Base-by-base conservation (phyloP, 2,797 vertebrate genomes). In the Euthynnus affinis region DNA sequence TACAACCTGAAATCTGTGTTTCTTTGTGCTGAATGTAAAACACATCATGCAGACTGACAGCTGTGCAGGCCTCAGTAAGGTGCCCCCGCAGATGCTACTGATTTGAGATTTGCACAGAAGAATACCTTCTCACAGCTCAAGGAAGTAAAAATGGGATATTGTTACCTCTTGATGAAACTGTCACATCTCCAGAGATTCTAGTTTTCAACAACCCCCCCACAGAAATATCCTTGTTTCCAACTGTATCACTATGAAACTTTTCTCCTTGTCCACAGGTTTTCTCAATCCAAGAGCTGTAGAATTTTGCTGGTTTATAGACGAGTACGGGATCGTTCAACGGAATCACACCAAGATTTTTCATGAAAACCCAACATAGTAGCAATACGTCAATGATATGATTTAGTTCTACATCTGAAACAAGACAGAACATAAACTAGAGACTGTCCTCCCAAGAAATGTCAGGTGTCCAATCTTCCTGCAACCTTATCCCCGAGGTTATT, bases 71-170 rank as follows among this genome's bases (percentile, higher is more conserved):
- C 49, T 62, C 9, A 20, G 17, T 15, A 9, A 57, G 27, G 22
- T 34, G 9, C 46, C 60, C 25, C 37, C 51, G 25, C 23, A 62
- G 62, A 29, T 53, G 67, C 32, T 66, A 53, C 32, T 42, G 23
- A 9, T 71, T 74, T 23, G 23, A 46, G 40, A 32, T 55, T 56
- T 78, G 6, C 44, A 57, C 68, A 44, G 8, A 73, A 44, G 59
- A 59, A 42, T 62, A 49, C 27, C 22, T 23, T 37, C 42, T 44
- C 29, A 25, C 32, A 44, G 6, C 49, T 9, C 40, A 46, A 9
- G 18, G n/a, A 66, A 71, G 71, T 27, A 34, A 71, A 71, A 71
- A 60, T 17, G 17, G 12, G 20, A 7, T 13, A 12, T 34, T 69
- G 32, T 44, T 25, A 25, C 17, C 4, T 55, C 46, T 10, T 37